Evolutionary conservation across 2,113 vertebrate species (phyloP).

Genomic region (Triplophysa tibetana): DNA sequence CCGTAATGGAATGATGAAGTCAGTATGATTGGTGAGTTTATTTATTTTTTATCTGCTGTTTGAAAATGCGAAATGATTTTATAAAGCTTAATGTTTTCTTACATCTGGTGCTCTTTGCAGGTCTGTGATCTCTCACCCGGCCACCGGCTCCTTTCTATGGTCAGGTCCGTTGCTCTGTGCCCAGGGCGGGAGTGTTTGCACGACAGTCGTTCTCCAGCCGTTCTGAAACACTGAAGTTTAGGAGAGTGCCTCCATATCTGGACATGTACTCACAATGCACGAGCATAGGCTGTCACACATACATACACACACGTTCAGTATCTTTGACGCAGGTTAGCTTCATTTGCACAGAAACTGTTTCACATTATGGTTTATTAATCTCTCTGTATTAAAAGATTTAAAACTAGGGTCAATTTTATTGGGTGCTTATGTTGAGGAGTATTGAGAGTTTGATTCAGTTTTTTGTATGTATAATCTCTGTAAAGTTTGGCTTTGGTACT

Average conservation of each 20-base stretch:
- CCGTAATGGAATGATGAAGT: conserved; percentile 17
- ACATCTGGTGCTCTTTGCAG: conserved; percentile 54
- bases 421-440: conserved; percentile 22
- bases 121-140: conserved; percentile 59
- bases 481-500: conserved; percentile 9
- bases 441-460: conserved; percentile 11
- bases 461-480: conserved; percentile 18
- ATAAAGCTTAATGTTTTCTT: not conserved
- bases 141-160: conserved; percentile 55
- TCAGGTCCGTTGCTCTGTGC: conserved; percentile 43
- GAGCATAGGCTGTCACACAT: not conserved
- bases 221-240: conserved; percentile 47
- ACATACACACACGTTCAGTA: not conserved
- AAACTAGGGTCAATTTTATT: not conserved
- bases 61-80: not conserved
- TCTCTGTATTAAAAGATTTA: conserved; percentile 34
- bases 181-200: conserved; percentile 28
- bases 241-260: conserved; percentile 61
- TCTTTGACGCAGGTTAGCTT: not conserved
- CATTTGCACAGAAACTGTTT: not conserved
- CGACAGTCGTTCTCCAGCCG: conserved; percentile 21
- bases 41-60: no score
- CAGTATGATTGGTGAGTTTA: not conserved
- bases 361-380: not conserved
- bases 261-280: conserved; percentile 16